A percentile compares a stretch with the other conserved stretches of the same genome.
These are phyloP conservation scores for Chascanopsetta lugubris DNA, from an alignment of 2,113 vertebrate genomes.

Conservation along the genomic window DNA sequence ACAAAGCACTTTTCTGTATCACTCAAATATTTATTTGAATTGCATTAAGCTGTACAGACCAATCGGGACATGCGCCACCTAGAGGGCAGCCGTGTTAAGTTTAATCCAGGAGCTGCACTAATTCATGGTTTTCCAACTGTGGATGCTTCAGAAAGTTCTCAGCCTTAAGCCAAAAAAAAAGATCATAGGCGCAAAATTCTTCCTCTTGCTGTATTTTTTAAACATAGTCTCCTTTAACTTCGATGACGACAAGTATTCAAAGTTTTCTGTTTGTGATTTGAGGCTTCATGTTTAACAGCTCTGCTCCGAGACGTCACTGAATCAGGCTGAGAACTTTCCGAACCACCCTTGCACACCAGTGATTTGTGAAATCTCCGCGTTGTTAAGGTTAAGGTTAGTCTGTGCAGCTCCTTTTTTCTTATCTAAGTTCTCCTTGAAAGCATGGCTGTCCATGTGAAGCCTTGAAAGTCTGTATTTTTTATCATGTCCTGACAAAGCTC, in stretches of 20 bases:
- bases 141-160: no score
- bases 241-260: no score
- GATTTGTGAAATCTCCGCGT: slow-evolving; percentile 28
- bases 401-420: slow-evolving; percentile 41
- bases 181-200: no score
- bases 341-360: slow-evolving; percentile 18
- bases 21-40: slow-evolving; percentile 19
- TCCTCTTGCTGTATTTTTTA: no score
- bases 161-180: no score
- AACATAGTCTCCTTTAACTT: no score
- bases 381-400: slow-evolving; percentile 32
- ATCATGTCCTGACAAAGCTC: slow-evolving; percentile 45
- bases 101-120: slow-evolving; percentile 19
- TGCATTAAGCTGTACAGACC: slow-evolving; percentile 1
- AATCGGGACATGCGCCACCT: background rate
- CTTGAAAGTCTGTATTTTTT: slow-evolving; percentile 63
- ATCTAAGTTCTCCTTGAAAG: slow-evolving; percentile 14
- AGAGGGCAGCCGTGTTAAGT: slow-evolving; percentile 4
- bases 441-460: slow-evolving; percentile 39
- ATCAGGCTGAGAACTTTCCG: background rate
- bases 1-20: slow-evolving; percentile 27
- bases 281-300: no score
- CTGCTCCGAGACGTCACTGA: no score
- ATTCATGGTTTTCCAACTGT: slow-evolving; percentile 20
- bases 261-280: no score